Percentiles rank a stretch among this genome's conserved stretches.
Evolutionary conservation across 1,140 invertebrate species (phyloP).

Genomic region (Hormaphis cornu): DNA sequence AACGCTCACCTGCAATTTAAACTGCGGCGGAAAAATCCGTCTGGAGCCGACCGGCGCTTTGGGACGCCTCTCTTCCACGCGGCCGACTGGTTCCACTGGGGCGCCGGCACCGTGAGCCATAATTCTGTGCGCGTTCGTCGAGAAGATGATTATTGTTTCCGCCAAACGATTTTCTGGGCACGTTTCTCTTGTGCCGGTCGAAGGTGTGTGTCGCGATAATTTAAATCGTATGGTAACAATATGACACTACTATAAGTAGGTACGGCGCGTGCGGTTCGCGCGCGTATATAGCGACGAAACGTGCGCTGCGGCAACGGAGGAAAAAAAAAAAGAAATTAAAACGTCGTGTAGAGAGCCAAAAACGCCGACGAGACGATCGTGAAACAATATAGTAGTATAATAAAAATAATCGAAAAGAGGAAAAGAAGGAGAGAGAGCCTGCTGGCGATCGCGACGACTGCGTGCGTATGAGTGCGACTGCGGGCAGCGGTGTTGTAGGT

Average conservation of each 20-base stretch:
- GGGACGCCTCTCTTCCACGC: constrained; percentile 39
- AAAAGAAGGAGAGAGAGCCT: neutral
- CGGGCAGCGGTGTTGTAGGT: constrained; percentile 1
- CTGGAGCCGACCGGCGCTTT: constrained; percentile 53
- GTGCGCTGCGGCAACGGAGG: too few species aligned
- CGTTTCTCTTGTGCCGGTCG: too few species aligned
- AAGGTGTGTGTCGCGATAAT: too few species aligned
- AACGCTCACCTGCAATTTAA: constrained; percentile 45
- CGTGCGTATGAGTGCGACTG: neutral
- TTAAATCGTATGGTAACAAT: too few species aligned
- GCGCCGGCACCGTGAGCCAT: constrained; percentile 50
- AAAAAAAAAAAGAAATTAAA: too few species aligned
- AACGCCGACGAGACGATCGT: neutral
- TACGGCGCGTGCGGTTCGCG: too few species aligned
- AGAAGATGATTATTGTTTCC: too few species aligned
- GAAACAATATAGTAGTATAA: neutral
- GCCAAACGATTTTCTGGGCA: too few species aligned
- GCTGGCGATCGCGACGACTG: neutral
- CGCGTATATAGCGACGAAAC: too few species aligned
- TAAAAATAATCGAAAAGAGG: neutral
- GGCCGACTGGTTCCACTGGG: constrained; percentile 42
- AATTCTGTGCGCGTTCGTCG: constrained; percentile 36
- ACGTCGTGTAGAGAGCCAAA: too few species aligned
- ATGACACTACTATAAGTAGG: too few species aligned
- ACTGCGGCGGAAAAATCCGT: constrained; percentile 71